phyloP scores from a whole-genome alignment of 53 echinoderm and acorn worm species.

The Echinarachnius parma region DNA sequence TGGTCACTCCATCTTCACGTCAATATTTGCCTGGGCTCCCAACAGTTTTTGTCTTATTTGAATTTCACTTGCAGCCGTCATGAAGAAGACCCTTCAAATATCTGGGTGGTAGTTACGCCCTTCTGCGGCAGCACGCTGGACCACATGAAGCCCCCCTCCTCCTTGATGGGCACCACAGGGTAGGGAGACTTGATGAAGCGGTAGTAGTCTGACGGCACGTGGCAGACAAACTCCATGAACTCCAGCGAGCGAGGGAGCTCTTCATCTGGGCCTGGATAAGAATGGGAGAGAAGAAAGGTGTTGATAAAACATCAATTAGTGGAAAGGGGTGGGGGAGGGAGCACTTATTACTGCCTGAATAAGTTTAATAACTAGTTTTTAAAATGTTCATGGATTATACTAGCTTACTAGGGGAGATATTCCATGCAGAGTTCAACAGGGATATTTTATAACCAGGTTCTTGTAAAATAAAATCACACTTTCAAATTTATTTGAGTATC shows the following conservation, averaged over 20 bases:
- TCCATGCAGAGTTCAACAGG: too few species aligned
- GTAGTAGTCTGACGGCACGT: constrained; percentile 81
- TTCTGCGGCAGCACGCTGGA: constrained; percentile 53
- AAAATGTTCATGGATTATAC: too few species aligned
- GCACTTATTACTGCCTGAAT: too few species aligned
- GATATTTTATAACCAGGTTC: too few species aligned
- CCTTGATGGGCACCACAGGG: constrained; percentile 56
- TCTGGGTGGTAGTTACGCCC: not conserved
- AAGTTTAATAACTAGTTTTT: too few species aligned
- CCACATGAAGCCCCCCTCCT: constrained; percentile 84
- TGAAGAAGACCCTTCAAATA: constrained; percentile 16
- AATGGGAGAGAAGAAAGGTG: not conserved
- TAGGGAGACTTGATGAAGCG: constrained; percentile 67
- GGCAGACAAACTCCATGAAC: constrained; percentile 95
- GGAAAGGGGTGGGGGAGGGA: too few species aligned
- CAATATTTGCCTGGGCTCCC: too few species aligned
- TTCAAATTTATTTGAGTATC: too few species aligned
- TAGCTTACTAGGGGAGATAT: too few species aligned
- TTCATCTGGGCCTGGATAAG: constrained; percentile 95
- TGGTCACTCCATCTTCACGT: too few species aligned
- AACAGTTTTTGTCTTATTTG: too few species aligned
- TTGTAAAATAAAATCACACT: too few species aligned
- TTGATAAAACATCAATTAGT: not conserved
- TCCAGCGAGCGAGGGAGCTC: constrained; percentile 87
- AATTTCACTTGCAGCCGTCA: not conserved